Conservation (phyloP, 1,140 invertebrate genomes). For the Drosophila navojoa region DNA sequence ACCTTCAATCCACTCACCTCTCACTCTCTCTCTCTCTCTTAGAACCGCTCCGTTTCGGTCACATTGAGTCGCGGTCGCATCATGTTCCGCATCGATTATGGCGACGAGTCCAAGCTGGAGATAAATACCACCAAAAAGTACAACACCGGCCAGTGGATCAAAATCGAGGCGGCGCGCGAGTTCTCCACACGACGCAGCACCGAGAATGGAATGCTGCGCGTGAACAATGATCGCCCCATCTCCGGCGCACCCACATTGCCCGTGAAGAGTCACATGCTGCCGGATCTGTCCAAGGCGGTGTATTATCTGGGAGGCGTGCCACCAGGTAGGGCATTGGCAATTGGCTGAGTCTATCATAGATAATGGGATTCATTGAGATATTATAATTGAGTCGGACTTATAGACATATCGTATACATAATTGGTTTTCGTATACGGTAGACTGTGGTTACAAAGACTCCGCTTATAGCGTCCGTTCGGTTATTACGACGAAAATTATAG, state of each 20-base stretch:
- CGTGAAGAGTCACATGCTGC: conserved; percentile 85
- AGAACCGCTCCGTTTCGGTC: conserved; percentile 92
- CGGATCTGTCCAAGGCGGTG: conserved; percentile 86
- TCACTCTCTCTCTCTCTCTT: background rate
- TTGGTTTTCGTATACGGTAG: too few species aligned
- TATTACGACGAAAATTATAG: too few species aligned
- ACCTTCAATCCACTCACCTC: background rate
- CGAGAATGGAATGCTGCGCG: conserved; percentile 87
- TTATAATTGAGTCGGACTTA: background rate
- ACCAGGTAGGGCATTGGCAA: conserved; percentile 85
- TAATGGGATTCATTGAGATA: too few species aligned
- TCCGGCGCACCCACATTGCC: conserved; percentile 87
- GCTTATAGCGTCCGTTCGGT: too few species aligned
- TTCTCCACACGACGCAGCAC: conserved; percentile 85
- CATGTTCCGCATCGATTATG: conserved; percentile 90
- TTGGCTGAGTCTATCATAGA: background rate
- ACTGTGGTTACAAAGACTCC: too few species aligned
- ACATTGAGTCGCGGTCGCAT: conserved; percentile 90
- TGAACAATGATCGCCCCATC: conserved; percentile 89
- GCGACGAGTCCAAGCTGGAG: conserved; percentile 86
- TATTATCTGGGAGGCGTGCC: conserved; percentile 93
- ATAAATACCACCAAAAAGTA: conserved; percentile 89
- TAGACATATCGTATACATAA: too few species aligned
- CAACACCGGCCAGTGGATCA: conserved; percentile 92
- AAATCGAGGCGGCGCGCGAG: conserved; percentile 88